Evolutionary conservation across 2,113 vertebrate species (phyloP), one percentile per base, ranked within the genome.

Genomic region (Vidua macroura): DNA sequence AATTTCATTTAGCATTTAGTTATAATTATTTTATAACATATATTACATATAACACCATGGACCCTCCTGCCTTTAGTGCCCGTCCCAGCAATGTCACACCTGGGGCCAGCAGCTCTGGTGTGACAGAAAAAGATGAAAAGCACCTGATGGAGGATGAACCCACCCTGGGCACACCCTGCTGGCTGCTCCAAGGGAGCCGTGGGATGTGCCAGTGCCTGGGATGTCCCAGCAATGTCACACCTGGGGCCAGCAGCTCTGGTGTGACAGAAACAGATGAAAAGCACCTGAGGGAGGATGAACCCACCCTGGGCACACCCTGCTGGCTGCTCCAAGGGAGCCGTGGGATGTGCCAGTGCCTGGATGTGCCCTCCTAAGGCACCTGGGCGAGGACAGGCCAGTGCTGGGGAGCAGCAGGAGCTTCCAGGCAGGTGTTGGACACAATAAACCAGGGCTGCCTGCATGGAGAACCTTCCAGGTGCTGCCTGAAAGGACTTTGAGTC

Each of bases 321-420:
- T 33, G 51, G n/a, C 19, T 51, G 3, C 5, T 7, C 49, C 51
- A 2, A 4, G 31, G 30, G 43, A 7, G 33, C 15, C 4, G 8
- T 7, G 69, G 79, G 73, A 7, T 15, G 23, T 12, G 39, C 59
- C 59, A 28, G 51, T 0, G 13, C 25, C 37, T 27, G 49, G 43
- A 15, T 1, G 18, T 3, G 16, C 44, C 52, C 33, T 72, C 7
- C 2, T 1, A 11, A 5, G 1, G 22, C 59, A 0, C 17, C 22
- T 5, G 4, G 12, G 64, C 15, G 9, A 8, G 64, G 2, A 2
- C 2, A 27, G 4, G 1, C 2, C 14, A 1, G 11, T 0, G 4
- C 14, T 7, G 18, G 63, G 48, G 28, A 31, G 16, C n/a, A 15
- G 6, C 44, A 7, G n/a, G 21, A 10, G 33, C 2, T 33, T 15